Evolutionary conservation across 2,113 vertebrate species (phyloP).

Genomic region (Aptenodytes forsteri): DNA sequence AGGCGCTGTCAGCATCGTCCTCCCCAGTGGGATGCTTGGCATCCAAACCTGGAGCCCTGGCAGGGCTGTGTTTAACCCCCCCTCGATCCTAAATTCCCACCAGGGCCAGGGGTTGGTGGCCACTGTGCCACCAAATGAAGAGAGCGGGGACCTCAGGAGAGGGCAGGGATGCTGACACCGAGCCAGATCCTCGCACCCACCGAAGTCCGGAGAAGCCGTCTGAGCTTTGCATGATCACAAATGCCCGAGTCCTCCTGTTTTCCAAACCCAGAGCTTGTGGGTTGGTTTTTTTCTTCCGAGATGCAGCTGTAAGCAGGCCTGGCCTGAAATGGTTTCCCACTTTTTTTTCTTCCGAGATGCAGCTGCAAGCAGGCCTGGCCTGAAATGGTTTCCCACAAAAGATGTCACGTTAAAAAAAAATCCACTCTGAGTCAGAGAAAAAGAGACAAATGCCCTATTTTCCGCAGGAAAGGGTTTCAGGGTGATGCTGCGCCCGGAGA

Average conservation of each 20-base stretch:
- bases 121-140: neutral
- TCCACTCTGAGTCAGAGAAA: neutral
- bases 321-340: neutral
- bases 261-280: neutral
- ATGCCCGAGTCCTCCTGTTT: neutral
- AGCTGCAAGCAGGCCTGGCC: neutral
- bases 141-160: neutral
- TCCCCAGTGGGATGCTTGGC: neutral
- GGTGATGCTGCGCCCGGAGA: accelerated
- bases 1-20: neutral
- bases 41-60: neutral
- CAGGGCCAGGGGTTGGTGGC: neutral
- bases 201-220: neutral
- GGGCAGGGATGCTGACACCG: neutral
- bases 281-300: neutral
- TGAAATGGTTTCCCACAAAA: neutral
- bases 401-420: neutral
- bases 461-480: neutral
- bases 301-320: neutral
- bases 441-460: neutral
- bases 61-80: neutral
- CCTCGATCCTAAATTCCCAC: neutral
- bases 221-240: neutral
- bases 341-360: neutral
- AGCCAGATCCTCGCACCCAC: neutral